Evolutionary conservation across 1,140 invertebrate species (phyloP).

Genomic region (Proales similis): DNA sequence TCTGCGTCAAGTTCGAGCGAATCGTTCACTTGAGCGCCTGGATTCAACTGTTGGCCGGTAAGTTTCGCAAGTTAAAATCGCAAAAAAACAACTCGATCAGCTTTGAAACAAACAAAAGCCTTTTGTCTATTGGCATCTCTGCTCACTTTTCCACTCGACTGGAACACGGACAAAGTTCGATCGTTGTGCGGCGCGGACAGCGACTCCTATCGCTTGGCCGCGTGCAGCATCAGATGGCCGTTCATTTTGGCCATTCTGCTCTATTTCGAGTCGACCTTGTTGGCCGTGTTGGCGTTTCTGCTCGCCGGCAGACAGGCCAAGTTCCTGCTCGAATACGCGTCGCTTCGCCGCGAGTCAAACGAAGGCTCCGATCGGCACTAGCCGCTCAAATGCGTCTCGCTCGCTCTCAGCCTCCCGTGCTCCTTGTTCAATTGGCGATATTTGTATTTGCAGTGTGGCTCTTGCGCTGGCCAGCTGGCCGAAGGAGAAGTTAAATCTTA

Average conservation of each 20-base stretch:
- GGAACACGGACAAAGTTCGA: conserved; percentile 72
- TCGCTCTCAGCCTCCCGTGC: too few relatives aligned
- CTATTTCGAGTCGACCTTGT: conserved; percentile 76
- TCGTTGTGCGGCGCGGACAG: conserved; percentile 76
- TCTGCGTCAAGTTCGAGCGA: conserved; percentile 83
- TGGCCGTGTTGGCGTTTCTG: conserved; percentile 84
- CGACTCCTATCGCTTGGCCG: conserved; percentile 65
- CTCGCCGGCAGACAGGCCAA: conserved; percentile 64
- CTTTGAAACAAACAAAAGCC: conserved; percentile 41
- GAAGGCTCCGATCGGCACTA: background rate
- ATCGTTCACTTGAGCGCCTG: conserved; percentile 86
- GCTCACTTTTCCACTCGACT: conserved; percentile 88
- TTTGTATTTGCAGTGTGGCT: too few relatives aligned
- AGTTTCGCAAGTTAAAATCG: conserved; percentile 49
- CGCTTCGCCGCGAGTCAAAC: background rate
- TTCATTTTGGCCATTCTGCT: conserved; percentile 85
- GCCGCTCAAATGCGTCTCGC: too few relatives aligned
- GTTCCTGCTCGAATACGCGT: conserved; percentile 15
- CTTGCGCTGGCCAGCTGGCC: too few relatives aligned
- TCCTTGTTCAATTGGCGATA: background rate
- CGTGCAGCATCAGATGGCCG: conserved; percentile 85
- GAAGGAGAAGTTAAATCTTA: too few relatives aligned
- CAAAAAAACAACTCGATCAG: background rate
- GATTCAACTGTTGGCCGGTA: conserved; percentile 86
- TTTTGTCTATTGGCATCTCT: conserved; percentile 56